These are phyloP conservation scores for Turritopsis dohrnii DNA, from an alignment of 30 jellyfish, hydroid and myxozoan genomes.

Conservation along the genomic window DNA sequence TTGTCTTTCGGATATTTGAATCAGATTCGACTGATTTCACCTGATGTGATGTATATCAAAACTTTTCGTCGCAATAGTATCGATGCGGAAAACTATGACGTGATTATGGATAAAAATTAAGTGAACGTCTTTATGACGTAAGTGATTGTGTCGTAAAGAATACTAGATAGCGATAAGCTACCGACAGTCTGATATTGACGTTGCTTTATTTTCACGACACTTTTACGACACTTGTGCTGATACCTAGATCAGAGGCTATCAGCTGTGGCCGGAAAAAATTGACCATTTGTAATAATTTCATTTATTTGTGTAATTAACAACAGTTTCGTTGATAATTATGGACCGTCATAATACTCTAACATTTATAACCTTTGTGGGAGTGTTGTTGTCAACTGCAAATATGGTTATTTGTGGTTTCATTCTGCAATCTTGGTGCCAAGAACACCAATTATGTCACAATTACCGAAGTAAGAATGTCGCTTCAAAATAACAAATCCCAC, in stretches of 20 bases:
- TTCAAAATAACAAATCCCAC: too few relatives aligned
- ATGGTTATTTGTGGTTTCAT: background rate
- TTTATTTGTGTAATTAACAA: background rate
- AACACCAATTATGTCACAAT: too few relatives aligned
- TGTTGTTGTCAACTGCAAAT: background rate
- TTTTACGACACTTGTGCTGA: background rate
- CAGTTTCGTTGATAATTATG: background rate
- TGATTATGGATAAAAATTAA: background rate
- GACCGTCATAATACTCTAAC: background rate
- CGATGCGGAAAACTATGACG: background rate
- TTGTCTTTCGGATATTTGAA: background rate
- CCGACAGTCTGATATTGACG: too few relatives aligned
- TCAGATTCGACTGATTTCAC: background rate
- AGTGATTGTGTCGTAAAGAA: background rate
- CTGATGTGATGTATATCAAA: background rate
- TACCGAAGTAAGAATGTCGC: too few relatives aligned
- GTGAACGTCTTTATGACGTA: background rate
- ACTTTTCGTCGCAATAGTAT: background rate
- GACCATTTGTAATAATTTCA: background rate
- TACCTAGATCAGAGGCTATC: background rate
- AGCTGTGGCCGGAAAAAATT: background rate
- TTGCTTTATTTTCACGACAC: too few relatives aligned
- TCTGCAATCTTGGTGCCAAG: background rate
- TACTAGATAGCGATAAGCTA: background rate
- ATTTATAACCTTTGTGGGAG: background rate